Evolutionary conservation across 2,113 vertebrate genomes (phyloP).

Genomic region (Herpailurus yagouaroundi): DNA sequence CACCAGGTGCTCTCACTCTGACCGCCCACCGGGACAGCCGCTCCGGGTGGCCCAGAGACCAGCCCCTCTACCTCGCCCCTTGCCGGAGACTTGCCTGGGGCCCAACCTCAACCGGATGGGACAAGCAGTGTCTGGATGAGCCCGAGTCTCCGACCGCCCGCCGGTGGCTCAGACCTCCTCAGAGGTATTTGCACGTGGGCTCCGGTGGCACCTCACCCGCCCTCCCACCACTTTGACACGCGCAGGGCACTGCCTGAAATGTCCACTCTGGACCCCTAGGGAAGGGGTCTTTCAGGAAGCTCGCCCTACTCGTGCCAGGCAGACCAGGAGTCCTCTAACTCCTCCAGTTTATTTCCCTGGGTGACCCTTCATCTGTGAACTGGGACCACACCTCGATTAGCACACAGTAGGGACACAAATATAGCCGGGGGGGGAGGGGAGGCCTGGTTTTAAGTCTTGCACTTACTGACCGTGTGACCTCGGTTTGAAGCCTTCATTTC

Average conservation of each 20-base stretch:
- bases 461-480: not conserved
- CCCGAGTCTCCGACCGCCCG: not conserved
- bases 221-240: not conserved
- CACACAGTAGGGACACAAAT: not conserved
- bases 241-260: not conserved
- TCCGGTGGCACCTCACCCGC: not conserved
- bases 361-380: not conserved
- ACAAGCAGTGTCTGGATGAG: not conserved
- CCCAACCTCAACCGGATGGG: not conserved
- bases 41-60: not conserved
- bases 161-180: not conserved
- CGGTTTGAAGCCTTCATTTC: not conserved
- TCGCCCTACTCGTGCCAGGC: not conserved
- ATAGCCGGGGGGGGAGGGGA: not conserved
- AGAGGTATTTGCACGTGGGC: not conserved
- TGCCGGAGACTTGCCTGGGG: not conserved
- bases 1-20: constrained; percentile 16
- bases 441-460: not conserved
- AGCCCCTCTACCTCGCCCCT: too few relatives aligned
- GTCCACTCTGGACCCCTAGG: not conserved
- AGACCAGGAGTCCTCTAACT: not conserved
- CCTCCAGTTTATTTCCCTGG: not conserved
- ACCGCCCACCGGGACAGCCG: not conserved
- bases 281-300: not conserved
- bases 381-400: not conserved